Percentiles rank a stretch among this genome's conserved stretches.
Evolutionary conservation across 2,113 vertebrate species (phyloP).

Genomic region (Orycteropus afer): DNA sequence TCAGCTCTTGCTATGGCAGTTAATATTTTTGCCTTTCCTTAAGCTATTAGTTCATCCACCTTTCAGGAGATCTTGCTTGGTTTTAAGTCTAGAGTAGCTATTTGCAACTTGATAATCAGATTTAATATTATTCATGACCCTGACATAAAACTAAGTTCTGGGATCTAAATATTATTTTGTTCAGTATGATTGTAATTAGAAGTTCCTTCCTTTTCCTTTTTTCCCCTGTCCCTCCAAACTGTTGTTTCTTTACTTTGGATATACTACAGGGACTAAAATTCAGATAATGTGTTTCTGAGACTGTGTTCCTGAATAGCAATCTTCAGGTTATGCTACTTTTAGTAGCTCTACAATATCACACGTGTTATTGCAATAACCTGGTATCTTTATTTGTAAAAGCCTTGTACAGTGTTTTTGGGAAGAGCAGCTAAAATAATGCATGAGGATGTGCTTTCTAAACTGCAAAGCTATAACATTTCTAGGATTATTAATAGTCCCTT

Average conservation of each 20-base stretch:
- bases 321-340: not conserved
- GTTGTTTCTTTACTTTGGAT: slow-evolving; percentile 15
- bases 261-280: not conserved
- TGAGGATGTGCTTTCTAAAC: not conserved
- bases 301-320: not conserved
- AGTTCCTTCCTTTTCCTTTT: not conserved
- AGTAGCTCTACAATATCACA: rapidly evolving
- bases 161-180: not conserved
- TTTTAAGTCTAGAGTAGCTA: not conserved
- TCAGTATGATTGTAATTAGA: slow-evolving; percentile 1
- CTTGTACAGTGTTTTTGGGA: not conserved
- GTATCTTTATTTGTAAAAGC: not conserved
- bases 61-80: slow-evolving; percentile 5
- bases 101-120: not conserved
- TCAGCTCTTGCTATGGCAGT: not conserved
- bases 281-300: not conserved
- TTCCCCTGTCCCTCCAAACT: not conserved
- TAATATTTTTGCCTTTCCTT: not conserved
- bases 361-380: not conserved
- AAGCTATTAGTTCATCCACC: not conserved
- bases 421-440: not conserved
- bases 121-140: not conserved
- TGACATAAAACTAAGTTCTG: not conserved
- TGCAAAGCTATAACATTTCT: slow-evolving; percentile 36
- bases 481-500: slow-evolving; percentile 46